These are phyloP conservation scores for Apodemus agrarius DNA, from an alignment of 2,797 vertebrate species.

Conservation along the genomic window DNA sequence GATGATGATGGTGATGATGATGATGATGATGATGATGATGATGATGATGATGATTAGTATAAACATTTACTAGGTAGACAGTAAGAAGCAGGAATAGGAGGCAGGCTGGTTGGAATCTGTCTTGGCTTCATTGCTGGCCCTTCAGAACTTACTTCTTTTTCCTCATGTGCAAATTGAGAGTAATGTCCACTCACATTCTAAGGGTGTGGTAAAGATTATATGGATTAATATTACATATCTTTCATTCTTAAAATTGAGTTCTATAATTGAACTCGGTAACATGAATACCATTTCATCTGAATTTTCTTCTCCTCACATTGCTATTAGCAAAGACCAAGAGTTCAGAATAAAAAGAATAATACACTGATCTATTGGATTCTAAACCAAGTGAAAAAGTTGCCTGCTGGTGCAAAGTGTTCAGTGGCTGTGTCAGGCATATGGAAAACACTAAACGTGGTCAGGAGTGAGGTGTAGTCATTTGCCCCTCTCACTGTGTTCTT, in stretches of 20 bases:
- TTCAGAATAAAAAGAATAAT: not conserved
- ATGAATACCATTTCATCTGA: not conserved
- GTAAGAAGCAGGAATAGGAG: not conserved
- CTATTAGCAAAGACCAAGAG: not conserved
- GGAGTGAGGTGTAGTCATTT: not conserved
- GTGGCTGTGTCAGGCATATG: not conserved
- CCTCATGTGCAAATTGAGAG: not conserved
- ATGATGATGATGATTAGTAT: not conserved
- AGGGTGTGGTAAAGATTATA: not conserved
- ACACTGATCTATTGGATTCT: not conserved
- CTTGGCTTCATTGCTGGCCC: not conserved
- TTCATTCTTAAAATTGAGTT: not conserved
- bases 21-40: not conserved
- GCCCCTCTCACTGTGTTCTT: not conserved
- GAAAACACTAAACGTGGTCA: not conserved
- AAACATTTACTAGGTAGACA: not conserved
- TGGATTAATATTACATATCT: not conserved
- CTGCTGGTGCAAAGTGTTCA: not conserved
- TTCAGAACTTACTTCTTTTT: not conserved
- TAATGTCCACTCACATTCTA: not conserved
- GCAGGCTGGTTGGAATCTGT: not conserved
- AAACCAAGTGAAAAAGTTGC: not conserved
- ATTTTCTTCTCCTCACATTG: not conserved
- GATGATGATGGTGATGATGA: no score
- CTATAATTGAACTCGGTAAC: not conserved